Base-by-base conservation (phyloP, 2,888 invertebrate genomes). In the Trachelus tabidus region DNA sequence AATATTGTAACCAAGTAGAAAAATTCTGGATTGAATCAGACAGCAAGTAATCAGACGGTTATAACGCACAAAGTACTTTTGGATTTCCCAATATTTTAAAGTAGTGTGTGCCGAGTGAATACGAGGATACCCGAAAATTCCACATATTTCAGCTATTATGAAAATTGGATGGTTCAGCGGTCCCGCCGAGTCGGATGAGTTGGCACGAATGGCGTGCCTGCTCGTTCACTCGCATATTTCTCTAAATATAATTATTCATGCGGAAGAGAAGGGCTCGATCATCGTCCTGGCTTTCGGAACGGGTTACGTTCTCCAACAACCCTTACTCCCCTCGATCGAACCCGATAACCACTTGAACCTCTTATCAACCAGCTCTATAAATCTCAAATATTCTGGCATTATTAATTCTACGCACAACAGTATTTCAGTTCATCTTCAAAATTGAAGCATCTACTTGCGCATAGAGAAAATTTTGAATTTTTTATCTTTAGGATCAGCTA, bases 161-260 rank as follows among this genome's bases (percentile, higher is more conserved):
- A 83, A 83, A 82, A 82, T 83, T 81, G 82, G 81, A 83, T 82
- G 80, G 82, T 77, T 68, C 76, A 81, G 81, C 80, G 76, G 81
- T 78, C 79, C 79, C 75, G 77, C 31, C 68, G 76, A 79, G 81
- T 75, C 40, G 69, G 75, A 77, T 81, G 79, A 80, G 76, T 79
- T 83, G 80, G 79, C 83, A 82, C 75, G 68, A 68, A 77, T 77
- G 76, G 75, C 68, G 56, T 33, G 73, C 73, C 68, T 82, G 81
- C 74, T 80, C 82, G 73, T 79, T 79, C 79, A 76, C 68, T 80
- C 79, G 80, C 79, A 80, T 81, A 81, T 81, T 83, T 79, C 81
- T 81, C 81, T 82, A 81, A 79, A 81, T 82, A 81, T 81, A 81
- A 80, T 82, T 80, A 82, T 79, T 80, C 80, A 78, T 78, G 82